Evolutionary conservation across 2,888 invertebrate species (phyloP).

Genomic region (Tenthredo distinguenda): DNA sequence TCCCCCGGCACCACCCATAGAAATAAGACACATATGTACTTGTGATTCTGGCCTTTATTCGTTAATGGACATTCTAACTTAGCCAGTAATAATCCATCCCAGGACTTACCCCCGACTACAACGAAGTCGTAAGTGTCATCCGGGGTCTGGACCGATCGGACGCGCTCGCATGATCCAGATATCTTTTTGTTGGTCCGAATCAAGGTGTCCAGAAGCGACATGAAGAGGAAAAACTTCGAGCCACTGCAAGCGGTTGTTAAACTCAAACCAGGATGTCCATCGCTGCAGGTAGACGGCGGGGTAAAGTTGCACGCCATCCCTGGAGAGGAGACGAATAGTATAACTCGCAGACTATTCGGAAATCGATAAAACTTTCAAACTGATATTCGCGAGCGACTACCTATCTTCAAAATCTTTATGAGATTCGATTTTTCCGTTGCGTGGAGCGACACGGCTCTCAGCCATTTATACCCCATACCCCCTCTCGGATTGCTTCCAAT

Average conservation of each 20-base stretch:
- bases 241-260: neutral
- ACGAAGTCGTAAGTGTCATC: neutral
- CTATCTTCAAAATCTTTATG: neutral
- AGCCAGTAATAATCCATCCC: too few species aligned
- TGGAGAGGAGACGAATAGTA: neutral
- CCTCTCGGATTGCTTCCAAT: neutral
- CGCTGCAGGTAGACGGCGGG: neutral
- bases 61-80: neutral
- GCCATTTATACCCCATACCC: neutral
- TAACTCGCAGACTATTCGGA: neutral
- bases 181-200: neutral
- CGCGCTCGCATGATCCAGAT: neutral
- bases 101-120: neutral
- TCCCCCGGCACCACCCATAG: neutral
- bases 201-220: neutral
- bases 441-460: neutral
- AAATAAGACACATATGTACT: neutral
- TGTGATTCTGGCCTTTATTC: too few species aligned
- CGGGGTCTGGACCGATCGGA: neutral
- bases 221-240: neutral
- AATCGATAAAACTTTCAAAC: constrained; percentile 60
- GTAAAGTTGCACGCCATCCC: neutral
- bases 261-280: neutral
- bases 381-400: neutral
- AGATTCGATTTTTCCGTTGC: neutral